A percentile compares a stretch with the other conserved stretches of the same genome.
These are phyloP conservation scores for Percopsis omiscomaycus DNA, from an alignment of 2,797 vertebrate species.

Conservation along the genomic window DNA sequence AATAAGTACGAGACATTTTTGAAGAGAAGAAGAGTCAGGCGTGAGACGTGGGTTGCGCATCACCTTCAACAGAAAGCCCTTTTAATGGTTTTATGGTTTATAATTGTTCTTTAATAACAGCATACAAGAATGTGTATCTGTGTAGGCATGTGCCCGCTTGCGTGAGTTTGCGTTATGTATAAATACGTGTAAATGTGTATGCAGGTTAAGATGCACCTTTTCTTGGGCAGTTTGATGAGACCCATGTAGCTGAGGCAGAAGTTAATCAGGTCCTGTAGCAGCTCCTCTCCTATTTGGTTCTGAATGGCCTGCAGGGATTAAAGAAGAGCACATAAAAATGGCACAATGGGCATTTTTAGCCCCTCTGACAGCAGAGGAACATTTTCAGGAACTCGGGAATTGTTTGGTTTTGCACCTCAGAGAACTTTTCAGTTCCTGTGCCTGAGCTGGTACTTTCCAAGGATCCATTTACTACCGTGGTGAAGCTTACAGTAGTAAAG, in stretches of 20 bases:
- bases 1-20: background rate
- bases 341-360: background rate
- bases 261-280: conserved; percentile 97
- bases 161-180: background rate
- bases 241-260: conserved; percentile 98
- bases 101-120: background rate
- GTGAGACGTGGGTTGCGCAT: too few species aligned
- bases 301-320: conserved; percentile 86
- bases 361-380: too few species aligned
- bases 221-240: conserved; percentile 93
- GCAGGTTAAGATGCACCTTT: conserved; percentile 78
- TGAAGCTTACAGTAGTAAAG: too few species aligned
- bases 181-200: too few species aligned
- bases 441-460: too few species aligned
- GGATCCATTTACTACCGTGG: too few species aligned
- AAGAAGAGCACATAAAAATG: background rate
- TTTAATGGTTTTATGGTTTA: too few species aligned
- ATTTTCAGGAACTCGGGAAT: too few species aligned
- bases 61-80: too few species aligned
- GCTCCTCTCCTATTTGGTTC: conserved; percentile 92
- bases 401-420: too few species aligned
- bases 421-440: too few species aligned
- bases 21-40: too few species aligned
- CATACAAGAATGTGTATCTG: background rate
- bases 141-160: background rate